A percentile compares a stretch with the other conserved stretches of the same genome.
phyloP scores from a whole-genome alignment of 2,888 invertebrate species.

The Tetragonula carbonaria region DNA sequence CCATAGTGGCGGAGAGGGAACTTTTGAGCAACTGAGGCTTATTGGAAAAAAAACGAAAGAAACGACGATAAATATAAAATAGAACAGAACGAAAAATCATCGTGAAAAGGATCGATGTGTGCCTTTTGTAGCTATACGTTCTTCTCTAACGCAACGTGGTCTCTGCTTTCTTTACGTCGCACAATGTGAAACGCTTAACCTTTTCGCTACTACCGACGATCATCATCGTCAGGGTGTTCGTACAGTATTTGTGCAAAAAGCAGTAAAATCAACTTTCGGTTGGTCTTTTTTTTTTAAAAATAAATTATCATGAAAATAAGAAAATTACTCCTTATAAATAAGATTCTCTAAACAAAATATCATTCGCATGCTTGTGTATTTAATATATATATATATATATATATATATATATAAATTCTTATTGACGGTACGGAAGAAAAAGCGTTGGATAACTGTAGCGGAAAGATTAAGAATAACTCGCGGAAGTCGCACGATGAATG shows the following conservation, averaged over 20 bases:
- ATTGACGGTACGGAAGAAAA: background rate
- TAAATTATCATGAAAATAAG: too few species aligned
- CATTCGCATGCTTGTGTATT: background rate
- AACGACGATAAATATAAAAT: constrained; percentile 21
- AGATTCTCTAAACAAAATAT: background rate
- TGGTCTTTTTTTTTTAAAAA: too few species aligned
- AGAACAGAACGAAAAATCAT: constrained; percentile 22
- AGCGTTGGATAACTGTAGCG: background rate
- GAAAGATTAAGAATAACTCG: background rate
- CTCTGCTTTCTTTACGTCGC: background rate
- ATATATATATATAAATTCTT: too few species aligned
- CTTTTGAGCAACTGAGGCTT: constrained; percentile 57
- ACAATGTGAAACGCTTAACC: background rate
- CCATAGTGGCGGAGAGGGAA: constrained; percentile 44
- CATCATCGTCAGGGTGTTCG: background rate
- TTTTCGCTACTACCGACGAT: background rate
- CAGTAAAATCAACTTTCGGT: background rate
- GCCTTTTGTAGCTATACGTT: background rate
- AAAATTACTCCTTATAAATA: background rate
- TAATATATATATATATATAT: too few species aligned
- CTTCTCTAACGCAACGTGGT: background rate
- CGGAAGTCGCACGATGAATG: constrained; percentile 27
- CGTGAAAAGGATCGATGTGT: constrained; percentile 3
- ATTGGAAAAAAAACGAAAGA: constrained; percentile 25
- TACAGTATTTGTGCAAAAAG: background rate